Evolutionary conservation across 1,140 invertebrate genomes (phyloP), one percentile per base, ranked within the genome.

Genomic region (Saccostrea echinata): DNA sequence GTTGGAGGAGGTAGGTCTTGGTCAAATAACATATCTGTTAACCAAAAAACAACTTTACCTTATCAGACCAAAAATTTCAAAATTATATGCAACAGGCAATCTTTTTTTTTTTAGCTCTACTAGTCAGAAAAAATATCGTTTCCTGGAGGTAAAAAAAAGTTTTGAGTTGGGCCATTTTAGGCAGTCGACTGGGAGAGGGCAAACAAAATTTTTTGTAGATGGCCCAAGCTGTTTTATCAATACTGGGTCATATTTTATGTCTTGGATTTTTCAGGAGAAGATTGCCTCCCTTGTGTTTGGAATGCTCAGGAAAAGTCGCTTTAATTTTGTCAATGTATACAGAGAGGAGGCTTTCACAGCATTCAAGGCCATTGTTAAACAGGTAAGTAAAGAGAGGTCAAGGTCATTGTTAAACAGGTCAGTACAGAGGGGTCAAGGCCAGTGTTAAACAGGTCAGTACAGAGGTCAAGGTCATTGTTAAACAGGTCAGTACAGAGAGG

Each of bases 321-420:
- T 97, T 93, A 96, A 97, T 91, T 99, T 99, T 94, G 96, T 99
- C 80, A 97, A 98, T 91, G 96, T 96, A 30, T 98, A 98, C 91
- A 97, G 97, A 95, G 97, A 97, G 92, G 98, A 99, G 95, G 97
- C 97, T 13, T 97, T 97, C 87, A 98, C 97, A 68, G 97, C 98
- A 27, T 96, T 99, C 43, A 97, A 98, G 94, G 97, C 98, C 27
- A 96, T 97, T 64, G 96, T 98, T 12, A 99, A 99, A 95, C 98
- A 98, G 95, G 96, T 96, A 90, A 86, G n/a, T 86, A 80, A 1
- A 85, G 1, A 24, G n/a, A 21, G 33, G 27, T 83, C 81, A 83
- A 16, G 68, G 68, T 16, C 51, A 83, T 52, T 33, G 18, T 12
- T 80, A 27, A 30, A 80, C 35, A 80, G 27, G 13, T 80, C 21